These are phyloP conservation scores for Mastacembelus armatus DNA, from an alignment of 2,797 vertebrate species.

Conservation along the genomic window DNA sequence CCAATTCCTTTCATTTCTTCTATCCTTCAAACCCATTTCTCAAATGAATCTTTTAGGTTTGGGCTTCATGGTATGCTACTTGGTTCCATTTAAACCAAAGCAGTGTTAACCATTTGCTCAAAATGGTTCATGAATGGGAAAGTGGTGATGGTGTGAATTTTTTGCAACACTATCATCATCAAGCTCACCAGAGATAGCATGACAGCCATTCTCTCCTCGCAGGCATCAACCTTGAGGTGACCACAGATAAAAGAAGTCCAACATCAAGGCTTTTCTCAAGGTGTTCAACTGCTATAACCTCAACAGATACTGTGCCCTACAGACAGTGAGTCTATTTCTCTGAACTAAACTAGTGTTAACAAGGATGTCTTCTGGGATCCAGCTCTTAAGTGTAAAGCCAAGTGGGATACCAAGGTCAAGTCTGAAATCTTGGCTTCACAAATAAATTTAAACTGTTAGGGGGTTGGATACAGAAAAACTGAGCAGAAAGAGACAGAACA, in stretches of 20 bases:
- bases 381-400: rapidly evolving
- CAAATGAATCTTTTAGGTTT: neutral
- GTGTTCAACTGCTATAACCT: neutral
- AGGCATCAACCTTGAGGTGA: neutral
- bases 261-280: neutral
- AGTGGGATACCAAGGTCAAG: neutral
- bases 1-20: neutral
- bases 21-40: too few species aligned
- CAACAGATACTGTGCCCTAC: neutral
- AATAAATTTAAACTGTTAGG: neutral
- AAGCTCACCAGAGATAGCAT: neutral
- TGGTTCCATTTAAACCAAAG: neutral
- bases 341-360: neutral
- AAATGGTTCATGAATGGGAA: neutral
- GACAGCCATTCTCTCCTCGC: neutral
- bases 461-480: neutral
- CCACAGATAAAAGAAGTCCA: neutral
- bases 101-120: neutral
- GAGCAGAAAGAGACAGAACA: neutral
- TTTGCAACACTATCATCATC: neutral
- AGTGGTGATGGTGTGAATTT: neutral
- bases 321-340: neutral
- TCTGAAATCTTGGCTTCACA: neutral
- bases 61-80: neutral
- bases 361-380: neutral